Evolutionary conservation across 2,113 vertebrate species (phyloP).

Genomic region (Dolichotis patagonum): DNA sequence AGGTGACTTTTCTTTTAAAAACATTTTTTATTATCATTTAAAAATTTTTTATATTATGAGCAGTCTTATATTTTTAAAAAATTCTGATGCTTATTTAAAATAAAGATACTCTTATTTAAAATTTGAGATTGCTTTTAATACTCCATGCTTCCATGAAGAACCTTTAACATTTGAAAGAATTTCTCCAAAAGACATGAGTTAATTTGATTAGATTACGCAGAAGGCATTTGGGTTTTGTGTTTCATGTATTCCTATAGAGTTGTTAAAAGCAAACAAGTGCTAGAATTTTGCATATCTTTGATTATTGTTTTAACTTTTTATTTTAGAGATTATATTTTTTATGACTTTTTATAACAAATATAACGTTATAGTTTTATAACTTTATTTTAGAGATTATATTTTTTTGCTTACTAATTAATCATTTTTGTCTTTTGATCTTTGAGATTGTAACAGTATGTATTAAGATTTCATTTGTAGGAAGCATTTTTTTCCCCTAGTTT

Average conservation of each 20-base stretch:
- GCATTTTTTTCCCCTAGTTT: not conserved
- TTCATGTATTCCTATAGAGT: not conserved
- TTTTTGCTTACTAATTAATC: not conserved
- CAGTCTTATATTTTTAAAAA: conserved; percentile 16
- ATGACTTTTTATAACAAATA: no score
- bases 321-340: not conserved
- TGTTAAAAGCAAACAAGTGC: conserved; percentile 38
- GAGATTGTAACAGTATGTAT: not conserved
- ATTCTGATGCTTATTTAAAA: conserved; percentile 40
- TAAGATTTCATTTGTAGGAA: conserved; percentile 27
- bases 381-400: not conserved
- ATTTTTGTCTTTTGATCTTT: conserved; percentile 31
- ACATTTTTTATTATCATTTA: conserved; percentile 50
- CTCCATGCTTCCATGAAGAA: not conserved
- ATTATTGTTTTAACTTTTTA: conserved; percentile 23
- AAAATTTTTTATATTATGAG: not conserved
- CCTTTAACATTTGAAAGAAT: not conserved
- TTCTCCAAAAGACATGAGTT: not conserved
- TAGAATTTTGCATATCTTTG: conserved; percentile 18
- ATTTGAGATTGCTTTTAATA: conserved; percentile 11
- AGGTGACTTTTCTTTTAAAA: conserved; percentile 87
- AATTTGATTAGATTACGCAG: conserved; percentile 23
- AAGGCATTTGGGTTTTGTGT: conserved; percentile 35
- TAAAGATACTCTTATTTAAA: conserved; percentile 35
- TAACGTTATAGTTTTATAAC: no score